These are phyloP conservation scores for Octodon degus DNA, from an alignment of 2,113 vertebrate genomes.

Conservation along the genomic window DNA sequence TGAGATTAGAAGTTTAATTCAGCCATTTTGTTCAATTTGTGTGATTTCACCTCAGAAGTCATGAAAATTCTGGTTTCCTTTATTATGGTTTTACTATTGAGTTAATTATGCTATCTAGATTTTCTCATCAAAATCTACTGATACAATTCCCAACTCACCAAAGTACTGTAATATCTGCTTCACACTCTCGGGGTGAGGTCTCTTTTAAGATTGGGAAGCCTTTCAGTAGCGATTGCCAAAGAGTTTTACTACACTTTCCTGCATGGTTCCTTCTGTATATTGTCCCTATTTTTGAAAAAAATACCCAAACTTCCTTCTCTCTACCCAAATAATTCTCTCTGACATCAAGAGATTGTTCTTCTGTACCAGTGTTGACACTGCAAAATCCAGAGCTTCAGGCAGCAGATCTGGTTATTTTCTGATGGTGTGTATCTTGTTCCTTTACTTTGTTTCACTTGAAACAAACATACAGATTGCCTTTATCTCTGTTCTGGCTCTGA, in stretches of 20 bases:
- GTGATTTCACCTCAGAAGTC: constrained; percentile 6
- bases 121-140: neutral
- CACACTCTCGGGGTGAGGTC: neutral
- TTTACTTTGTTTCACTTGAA: neutral
- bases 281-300: neutral
- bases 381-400: neutral
- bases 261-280: neutral
- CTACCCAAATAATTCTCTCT: neutral
- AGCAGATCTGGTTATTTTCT: neutral
- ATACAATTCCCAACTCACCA: neutral
- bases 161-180: neutral
- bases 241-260: neutral
- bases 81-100: neutral
- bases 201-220: neutral
- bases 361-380: neutral
- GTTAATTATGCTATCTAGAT: neutral
- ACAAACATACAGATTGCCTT: neutral
- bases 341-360: neutral
- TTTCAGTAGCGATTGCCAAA: neutral
- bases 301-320: neutral
- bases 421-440: neutral
- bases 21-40: neutral
- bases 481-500: neutral
- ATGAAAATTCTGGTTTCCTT: neutral
- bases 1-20: neutral